Evolutionary conservation across 2,888 invertebrate species (phyloP), one percentile per base, ranked within the genome.

Genomic region (Netelia virgata): DNA sequence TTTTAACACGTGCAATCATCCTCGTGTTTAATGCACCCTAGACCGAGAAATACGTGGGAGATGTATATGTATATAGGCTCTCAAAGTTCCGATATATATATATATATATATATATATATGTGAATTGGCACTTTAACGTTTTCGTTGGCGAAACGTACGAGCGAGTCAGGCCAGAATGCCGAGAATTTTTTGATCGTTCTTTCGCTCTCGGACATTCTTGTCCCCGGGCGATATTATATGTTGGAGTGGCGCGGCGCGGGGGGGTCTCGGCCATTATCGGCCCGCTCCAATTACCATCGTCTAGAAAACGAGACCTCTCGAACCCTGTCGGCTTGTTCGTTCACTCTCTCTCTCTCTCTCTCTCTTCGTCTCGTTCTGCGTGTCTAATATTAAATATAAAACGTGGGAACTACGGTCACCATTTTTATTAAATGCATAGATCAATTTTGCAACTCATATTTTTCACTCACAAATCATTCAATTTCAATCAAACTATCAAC

Each of bases 271-370:
- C 64, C 85, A 87, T 87, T 87, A 87, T 85, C 85, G 82, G 73
- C 28, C 79, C 80, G 83, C 82, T 81, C 83, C 87, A 87, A 87
- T 87, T 87, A 87, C 86, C 82, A 73, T 83, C 74, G 83, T 83
- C 83, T 79, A 79, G 68, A 77, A 74, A 83, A 74, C 83, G 79
- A 79, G 69, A 79, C 68, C 55, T 74, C 69, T 74, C 69, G 79
- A 70, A 75, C 64, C 83, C 77, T 84, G 79, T 85, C 82, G 86
- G 78, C 86, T 84, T 70, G 61, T 83, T 83, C 84, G 85, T 79
- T 88, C 55, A 83, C 88, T 87, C 79, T 85, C 86, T 83, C 87
- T 83, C 16, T 2, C 20, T 57, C 50, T 50, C 43, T 36, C 41
- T 64, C 20, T 50, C 18, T 64, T 50, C 43, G 18, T 64, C 41